Evolutionary conservation across 2,797 vertebrate species (phyloP).

Genomic region (Acanthurus lineatus): DNA sequence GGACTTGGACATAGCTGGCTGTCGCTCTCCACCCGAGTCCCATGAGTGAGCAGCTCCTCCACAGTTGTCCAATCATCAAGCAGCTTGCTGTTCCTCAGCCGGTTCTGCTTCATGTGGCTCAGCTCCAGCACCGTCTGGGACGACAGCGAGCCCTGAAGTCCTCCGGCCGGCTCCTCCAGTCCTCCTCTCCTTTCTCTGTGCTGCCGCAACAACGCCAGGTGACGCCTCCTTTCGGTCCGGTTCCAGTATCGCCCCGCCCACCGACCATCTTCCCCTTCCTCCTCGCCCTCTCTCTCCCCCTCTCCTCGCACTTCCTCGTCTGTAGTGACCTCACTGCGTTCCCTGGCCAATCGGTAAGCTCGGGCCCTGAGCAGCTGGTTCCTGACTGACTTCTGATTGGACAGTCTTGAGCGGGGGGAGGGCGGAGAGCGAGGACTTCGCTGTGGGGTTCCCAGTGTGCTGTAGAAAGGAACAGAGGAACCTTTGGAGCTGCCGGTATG

Average conservation of each 20-base stretch:
- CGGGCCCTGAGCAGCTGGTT: slow-evolving; percentile 80
- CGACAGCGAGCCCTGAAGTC: slow-evolving; percentile 46
- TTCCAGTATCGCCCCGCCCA: slow-evolving; percentile 78
- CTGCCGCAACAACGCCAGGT: slow-evolving; percentile 72
- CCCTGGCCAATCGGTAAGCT: slow-evolving; percentile 72
- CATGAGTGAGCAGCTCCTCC: slow-evolving; percentile 82
- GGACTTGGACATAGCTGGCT: slow-evolving; percentile 77
- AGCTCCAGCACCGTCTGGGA: slow-evolving; percentile 77
- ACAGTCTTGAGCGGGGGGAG: slow-evolving; percentile 71
- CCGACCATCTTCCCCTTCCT: slow-evolving; percentile 63
- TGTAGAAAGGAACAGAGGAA: slow-evolving; percentile 59
- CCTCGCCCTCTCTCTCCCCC: slow-evolving; percentile 46
- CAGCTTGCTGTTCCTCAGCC: slow-evolving; percentile 81
- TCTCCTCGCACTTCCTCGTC: slow-evolving; percentile 77
- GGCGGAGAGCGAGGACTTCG: slow-evolving; percentile 54
- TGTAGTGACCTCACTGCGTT: slow-evolving; percentile 77
- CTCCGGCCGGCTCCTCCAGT: slow-evolving; percentile 51
- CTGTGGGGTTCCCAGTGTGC: slow-evolving; percentile 68
- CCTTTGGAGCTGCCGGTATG: slow-evolving; percentile 44
- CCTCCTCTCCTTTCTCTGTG: slow-evolving; percentile 70
- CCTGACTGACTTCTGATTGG: slow-evolving; percentile 78
- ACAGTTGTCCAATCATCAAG: slow-evolving; percentile 84
- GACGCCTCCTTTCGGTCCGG: slow-evolving; percentile 75
- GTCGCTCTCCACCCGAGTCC: slow-evolving; percentile 74
- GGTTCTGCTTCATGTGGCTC: slow-evolving; percentile 82